Evolutionary conservation across 2,113 vertebrate species (phyloP).

Genomic region (Athene cunicularia): DNA sequence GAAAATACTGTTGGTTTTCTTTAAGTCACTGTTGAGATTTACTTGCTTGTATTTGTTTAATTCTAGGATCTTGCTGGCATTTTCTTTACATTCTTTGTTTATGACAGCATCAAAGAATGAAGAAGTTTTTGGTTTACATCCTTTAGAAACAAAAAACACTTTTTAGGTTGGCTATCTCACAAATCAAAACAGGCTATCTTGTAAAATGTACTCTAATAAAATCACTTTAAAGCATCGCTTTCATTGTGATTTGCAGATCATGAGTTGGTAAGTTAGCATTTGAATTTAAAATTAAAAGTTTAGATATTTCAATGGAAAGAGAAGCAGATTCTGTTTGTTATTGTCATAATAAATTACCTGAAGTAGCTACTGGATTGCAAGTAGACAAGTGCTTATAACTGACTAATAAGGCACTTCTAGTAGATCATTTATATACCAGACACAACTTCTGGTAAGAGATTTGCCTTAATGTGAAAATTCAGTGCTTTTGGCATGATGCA

Average conservation of each 20-base stretch:
- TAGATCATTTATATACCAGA: not conserved
- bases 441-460: not conserved
- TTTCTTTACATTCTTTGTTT: not conserved
- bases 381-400: not conserved
- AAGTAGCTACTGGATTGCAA: not conserved
- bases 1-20: slow-evolving; percentile 26
- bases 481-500: not conserved
- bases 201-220: not conserved
- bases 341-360: slow-evolving; percentile 40
- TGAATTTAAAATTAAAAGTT: not conserved
- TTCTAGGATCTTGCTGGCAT: slow-evolving; percentile 3
- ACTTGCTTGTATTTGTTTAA: slow-evolving; percentile 14
- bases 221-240: not conserved
- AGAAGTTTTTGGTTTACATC: not conserved
- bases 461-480: not conserved
- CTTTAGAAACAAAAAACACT: not conserved
- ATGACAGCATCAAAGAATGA: not conserved
- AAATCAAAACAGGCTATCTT: not conserved
- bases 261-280: not conserved
- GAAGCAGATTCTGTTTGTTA: slow-evolving; percentile 15
- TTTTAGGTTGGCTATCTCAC: not conserved
- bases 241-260: not conserved
- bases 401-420: not conserved
- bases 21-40: slow-evolving; percentile 15
- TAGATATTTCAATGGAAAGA: not conserved